Percentiles rank a stretch among this genome's conserved stretches.
phyloP scores from a whole-genome alignment of 2,797 vertebrate genomes.

The Anguilla marmorata region DNA sequence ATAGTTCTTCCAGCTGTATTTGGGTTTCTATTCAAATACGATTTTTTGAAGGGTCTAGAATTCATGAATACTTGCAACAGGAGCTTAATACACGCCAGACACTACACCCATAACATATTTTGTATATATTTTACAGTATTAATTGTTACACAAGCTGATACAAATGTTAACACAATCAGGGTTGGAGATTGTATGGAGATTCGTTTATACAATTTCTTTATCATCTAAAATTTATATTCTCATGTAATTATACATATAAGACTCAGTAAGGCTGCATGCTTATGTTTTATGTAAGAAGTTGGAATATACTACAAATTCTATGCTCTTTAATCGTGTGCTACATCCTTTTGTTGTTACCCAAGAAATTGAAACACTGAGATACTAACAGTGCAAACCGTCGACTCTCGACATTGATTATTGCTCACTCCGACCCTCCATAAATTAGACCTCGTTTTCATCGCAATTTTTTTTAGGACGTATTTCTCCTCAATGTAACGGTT shows the following conservation, averaged over 20 bases:
- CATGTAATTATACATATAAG: neutral
- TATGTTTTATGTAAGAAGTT: neutral
- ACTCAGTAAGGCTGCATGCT: neutral
- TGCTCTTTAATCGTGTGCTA: neutral
- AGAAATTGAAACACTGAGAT: neutral
- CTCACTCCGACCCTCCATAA: conserved; percentile 10
- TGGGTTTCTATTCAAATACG: neutral
- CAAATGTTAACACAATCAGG: neutral
- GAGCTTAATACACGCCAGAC: neutral
- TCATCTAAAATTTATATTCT: neutral
- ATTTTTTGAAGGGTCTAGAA: neutral
- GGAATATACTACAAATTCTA: neutral
- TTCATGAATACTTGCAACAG: neutral
- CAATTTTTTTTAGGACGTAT: neutral
- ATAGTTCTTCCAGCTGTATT: neutral
- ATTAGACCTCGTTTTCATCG: conserved; percentile 10
- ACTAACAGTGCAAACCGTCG: neutral
- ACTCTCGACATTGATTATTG: conserved; percentile 13
- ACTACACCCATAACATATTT: neutral
- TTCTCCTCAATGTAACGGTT: neutral
- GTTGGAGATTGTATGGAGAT: neutral
- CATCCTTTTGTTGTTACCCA: neutral
- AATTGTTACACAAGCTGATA: no score
- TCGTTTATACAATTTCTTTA: neutral
- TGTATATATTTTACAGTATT: neutral